These are phyloP conservation scores for Felis catus DNA, from an alignment of 2,113 vertebrate genomes.

Conservation along the genomic window F.catus_Fca126_mat1.0 CM031412.1:229088501-229089000, in stretches of 20 bases:
- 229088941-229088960: background rate
- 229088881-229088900: background rate
- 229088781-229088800: conserved; percentile 12
- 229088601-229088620: background rate
- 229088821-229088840: background rate
- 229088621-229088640: background rate
- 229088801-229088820: background rate
- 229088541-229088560: background rate
- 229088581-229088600: background rate
- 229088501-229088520: background rate
- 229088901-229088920: background rate
- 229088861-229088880: no score
- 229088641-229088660: background rate
- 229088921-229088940: background rate
- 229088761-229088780: background rate
- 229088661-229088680: background rate
- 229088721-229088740: background rate
- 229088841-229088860: background rate
- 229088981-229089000: background rate
- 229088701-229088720: background rate
- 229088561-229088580: background rate
- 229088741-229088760: background rate
- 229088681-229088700: background rate
- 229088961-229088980: background rate
- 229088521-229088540: background rate